Percentiles rank a stretch among this genome's conserved stretches.
phyloP scores from a whole-genome alignment of 1,140 invertebrate species.

The Zaprionus taronus region DNA sequence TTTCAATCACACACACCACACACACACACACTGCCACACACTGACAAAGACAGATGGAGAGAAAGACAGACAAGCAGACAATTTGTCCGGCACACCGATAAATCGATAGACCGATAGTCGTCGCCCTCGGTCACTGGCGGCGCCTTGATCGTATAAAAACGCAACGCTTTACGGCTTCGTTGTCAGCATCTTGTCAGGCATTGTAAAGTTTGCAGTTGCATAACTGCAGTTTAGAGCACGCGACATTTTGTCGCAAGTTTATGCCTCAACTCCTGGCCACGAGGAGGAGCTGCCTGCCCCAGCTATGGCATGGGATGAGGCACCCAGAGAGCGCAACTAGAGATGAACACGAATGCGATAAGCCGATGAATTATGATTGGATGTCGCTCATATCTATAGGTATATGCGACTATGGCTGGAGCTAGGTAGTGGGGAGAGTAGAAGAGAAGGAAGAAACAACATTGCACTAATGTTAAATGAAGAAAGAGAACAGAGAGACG shows the following conservation, averaged over 20 bases:
- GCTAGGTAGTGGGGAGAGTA: neutral
- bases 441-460: neutral
- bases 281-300: neutral
- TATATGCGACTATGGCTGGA: constrained; percentile 7
- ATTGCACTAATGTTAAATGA: neutral
- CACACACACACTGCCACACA: neutral
- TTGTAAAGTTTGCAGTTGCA: constrained; percentile 69
- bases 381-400: constrained; percentile 60
- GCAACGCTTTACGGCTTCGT: constrained; percentile 60
- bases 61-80: neutral
- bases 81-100: constrained; percentile 18
- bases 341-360: constrained; percentile 73
- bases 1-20: neutral
- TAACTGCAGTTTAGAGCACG: constrained; percentile 82
- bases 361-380: constrained; percentile 74
- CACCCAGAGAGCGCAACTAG: constrained; percentile 53
- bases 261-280: constrained; percentile 22
- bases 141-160: constrained; percentile 68
- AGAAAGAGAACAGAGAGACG: neutral
- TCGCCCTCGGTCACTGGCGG: constrained; percentile 3
- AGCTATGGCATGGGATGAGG: constrained; percentile 16
- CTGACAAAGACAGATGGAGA: neutral
- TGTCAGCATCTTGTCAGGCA: constrained; percentile 73
- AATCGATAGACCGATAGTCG: constrained; percentile 20
- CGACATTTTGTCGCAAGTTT: constrained; percentile 81